A percentile compares a stretch with the other conserved stretches of the same genome.
These are phyloP conservation scores for Smittia aterrima DNA, from an alignment of 2,888 invertebrate species.

Conservation along the genomic window DNA sequence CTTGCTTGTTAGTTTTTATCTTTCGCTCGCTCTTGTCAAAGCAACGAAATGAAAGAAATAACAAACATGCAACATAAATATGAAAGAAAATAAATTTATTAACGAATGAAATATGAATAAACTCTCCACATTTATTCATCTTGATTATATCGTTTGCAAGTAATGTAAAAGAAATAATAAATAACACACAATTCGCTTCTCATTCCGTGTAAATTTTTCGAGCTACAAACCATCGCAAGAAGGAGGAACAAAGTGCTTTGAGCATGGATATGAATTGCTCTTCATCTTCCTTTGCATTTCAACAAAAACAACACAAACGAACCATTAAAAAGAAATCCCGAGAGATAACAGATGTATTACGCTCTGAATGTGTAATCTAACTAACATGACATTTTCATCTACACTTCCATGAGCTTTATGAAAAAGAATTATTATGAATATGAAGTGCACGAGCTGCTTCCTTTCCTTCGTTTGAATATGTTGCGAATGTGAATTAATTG, in stretches of 20 bases:
- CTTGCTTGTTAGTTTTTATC: slow-evolving; percentile 1
- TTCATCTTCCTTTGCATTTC: not conserved
- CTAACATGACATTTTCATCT: slow-evolving; percentile 30
- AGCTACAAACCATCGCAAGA: not conserved
- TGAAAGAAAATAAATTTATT: slow-evolving; percentile 31
- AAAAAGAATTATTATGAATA: slow-evolving; percentile 5
- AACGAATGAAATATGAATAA: slow-evolving; percentile 1
- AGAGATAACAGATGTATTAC: slow-evolving; percentile 29
- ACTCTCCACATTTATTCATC: slow-evolving; percentile 14
- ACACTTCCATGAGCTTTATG: not conserved
- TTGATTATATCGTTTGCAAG: slow-evolving; percentile 18
- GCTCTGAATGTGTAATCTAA: slow-evolving; percentile 15
- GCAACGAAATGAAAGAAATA: not conserved
- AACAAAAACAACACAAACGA: not conserved
- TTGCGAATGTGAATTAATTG: not conserved
- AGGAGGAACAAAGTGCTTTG: not conserved
- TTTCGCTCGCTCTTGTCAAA: not conserved
- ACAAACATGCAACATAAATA: not conserved
- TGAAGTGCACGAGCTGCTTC: slow-evolving; percentile 6
- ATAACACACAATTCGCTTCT: slow-evolving; percentile 4
- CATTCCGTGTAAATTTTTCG: not conserved
- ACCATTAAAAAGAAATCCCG: not conserved
- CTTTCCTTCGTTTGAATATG: not conserved
- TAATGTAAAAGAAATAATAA: slow-evolving; percentile 17
- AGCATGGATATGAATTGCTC: slow-evolving; percentile 14